Conservation (phyloP, 2,888 invertebrate genomes). For the Drosophila austrosaltans region DNA sequence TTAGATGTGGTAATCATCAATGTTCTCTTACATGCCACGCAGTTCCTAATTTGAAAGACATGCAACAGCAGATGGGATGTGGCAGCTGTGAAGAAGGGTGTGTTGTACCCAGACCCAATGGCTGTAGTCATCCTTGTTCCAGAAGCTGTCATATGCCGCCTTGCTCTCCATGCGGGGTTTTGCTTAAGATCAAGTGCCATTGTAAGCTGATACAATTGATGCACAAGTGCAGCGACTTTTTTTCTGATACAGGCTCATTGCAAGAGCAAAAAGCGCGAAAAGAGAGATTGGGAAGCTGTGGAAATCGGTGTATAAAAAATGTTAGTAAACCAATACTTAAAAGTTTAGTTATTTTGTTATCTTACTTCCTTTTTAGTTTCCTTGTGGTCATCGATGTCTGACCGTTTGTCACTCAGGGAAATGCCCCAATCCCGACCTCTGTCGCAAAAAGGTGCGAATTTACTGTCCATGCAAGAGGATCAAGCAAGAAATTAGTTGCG, state of each 20-base stretch:
- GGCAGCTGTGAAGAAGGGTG: conserved; percentile 87
- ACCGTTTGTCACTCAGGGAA: conserved; percentile 89
- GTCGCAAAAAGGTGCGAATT: conserved; percentile 91
- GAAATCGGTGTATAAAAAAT: conserved; percentile 93
- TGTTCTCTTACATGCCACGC: conserved; percentile 90
- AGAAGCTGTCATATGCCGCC: conserved; percentile 88
- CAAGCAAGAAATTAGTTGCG: conserved; percentile 89
- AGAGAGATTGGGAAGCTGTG: conserved; percentile 85
- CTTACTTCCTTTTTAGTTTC: conserved; percentile 84
- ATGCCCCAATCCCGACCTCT: conserved; percentile 88
- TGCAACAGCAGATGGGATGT: conserved; percentile 85
- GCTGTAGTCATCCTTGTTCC: conserved; percentile 90
- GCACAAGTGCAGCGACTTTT: conserved; percentile 89
- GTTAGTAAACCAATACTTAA: conserved; percentile 83
- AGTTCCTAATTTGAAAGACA: conserved; percentile 84
- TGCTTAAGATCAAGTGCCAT: conserved; percentile 90
- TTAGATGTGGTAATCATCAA: conserved; percentile 91
- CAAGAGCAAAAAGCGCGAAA: conserved; percentile 80
- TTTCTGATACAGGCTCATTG: conserved; percentile 84
- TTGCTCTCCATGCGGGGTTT: conserved; percentile 90
- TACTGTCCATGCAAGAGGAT: conserved; percentile 91
- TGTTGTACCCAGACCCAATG: conserved; percentile 87
- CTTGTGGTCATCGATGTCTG: conserved; percentile 93
- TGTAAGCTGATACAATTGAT: conserved; percentile 91
- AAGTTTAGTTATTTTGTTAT: conserved; percentile 7